Percentiles rank a stretch among this genome's conserved stretches.
Evolutionary conservation across 2,797 vertebrate genomes (phyloP).

Genomic region (Oreochromis mossambicus): DNA sequence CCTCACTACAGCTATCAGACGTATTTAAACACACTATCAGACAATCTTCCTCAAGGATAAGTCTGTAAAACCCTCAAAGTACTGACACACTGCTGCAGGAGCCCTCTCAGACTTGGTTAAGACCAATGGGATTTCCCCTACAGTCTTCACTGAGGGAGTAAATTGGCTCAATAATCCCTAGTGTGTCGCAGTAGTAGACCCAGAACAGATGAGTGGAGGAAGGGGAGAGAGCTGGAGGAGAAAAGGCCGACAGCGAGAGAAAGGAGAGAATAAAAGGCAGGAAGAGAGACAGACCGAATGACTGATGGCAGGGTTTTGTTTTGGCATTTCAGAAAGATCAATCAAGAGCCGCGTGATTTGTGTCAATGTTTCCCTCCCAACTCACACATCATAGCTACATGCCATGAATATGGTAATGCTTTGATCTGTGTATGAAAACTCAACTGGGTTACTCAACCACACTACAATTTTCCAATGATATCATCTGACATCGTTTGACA

Average conservation of each 20-base stretch:
- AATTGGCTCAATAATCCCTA: constrained; percentile 10
- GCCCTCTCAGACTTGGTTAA: background rate
- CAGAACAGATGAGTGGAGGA: background rate
- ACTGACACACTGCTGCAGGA: background rate
- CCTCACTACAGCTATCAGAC: background rate
- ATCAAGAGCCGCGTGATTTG: background rate
- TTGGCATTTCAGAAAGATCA: constrained; percentile 11
- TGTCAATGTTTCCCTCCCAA: background rate
- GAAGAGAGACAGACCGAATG: background rate
- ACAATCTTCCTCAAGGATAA: background rate
- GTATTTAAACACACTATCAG: background rate
- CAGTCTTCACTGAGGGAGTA: background rate
- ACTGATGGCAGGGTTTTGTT: background rate
- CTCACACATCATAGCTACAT: background rate
- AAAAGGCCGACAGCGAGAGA: background rate
- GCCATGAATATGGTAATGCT: background rate
- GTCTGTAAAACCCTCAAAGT: background rate
- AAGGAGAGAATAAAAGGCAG: background rate
- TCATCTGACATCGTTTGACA: constrained; percentile 6
- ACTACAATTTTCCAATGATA: background rate
- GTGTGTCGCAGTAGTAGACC: background rate
- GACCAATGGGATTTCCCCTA: background rate
- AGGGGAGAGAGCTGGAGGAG: background rate
- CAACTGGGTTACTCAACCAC: background rate
- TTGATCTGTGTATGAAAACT: constrained; percentile 3